Evolutionary conservation across 2,888 invertebrate genomes (phyloP), one percentile per base, ranked within the genome.

Genomic region (Nomada fucata): DNA sequence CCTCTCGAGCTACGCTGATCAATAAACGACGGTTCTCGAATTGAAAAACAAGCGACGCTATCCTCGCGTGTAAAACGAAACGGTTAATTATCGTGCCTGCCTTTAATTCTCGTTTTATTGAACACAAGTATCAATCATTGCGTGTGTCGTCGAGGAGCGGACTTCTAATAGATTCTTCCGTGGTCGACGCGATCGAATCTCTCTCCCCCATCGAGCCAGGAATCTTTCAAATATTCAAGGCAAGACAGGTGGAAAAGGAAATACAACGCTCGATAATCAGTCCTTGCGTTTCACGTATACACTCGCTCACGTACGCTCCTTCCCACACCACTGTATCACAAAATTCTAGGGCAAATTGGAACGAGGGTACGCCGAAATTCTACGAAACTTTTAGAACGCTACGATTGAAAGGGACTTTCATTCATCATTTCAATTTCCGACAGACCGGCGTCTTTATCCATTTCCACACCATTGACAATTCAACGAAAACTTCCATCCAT

Each of bases 271-370:
- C 50, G 55, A 69, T 63, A 78, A 57, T 79, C 79, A 67, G 55
- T 79, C 60, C 68, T 68, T 87, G 84, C 76, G 80, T 79, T 86
- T 85, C 76, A 90, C 90, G 90, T 91, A 91, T 91, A 90, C 90
- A 36, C 47, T 89, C 86, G 75, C 77, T 83, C 85, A 84, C 76
- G 29, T 5, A 0, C 52, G 72, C 71, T 29, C 50, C 83, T 85
- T 47, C 53, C n/a, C 20, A 42, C 63, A 61, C 63, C 61, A 63
- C 74, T 67, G 61, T 20, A 7, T 13, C 4, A 3, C 13, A 10
- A 20, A 67, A 5, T 57, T 42, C 55, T 3, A 7, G 0, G 26
- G 4, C 3, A 15, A 13, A 47, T 42, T 61, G 10, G 5, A 10
- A 61, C 36, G 36, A n/a, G 11, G 15, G n/a, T 9, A 36, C 60